Conservation (phyloP, 2,797 vertebrate species). For the Delichon dasypus region DNA sequence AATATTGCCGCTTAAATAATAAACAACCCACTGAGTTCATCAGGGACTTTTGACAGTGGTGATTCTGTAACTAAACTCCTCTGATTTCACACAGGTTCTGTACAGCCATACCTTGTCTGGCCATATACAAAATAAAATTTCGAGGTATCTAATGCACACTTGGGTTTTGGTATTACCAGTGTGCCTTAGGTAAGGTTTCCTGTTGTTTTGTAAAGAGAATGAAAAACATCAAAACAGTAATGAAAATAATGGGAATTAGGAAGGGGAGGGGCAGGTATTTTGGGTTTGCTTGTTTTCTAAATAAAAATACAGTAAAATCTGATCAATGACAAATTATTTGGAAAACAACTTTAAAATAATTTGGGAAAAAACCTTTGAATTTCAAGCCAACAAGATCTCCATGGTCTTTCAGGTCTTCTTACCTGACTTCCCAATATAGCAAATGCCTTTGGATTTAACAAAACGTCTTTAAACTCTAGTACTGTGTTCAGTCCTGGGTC, state of each 20-base stretch:
- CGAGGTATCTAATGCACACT: not conserved
- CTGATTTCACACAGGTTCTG: not conserved
- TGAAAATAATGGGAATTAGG: not conserved
- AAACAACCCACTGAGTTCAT: not conserved
- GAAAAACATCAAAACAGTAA: not conserved
- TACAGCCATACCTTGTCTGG: not conserved
- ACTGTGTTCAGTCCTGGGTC: not conserved
- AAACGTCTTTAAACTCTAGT: not conserved
- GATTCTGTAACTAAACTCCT: not conserved
- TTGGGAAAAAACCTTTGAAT: not conserved
- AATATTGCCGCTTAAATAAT: not conserved
- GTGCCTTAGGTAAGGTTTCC: not conserved
- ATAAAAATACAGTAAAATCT: not conserved
- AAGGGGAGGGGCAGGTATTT: fast-evolving
- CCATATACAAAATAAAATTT: not conserved
- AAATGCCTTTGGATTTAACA: not conserved
- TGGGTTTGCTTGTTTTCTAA: not conserved
- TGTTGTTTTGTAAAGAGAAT: not conserved
- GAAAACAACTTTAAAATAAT: not conserved
- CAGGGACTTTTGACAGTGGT: not conserved
- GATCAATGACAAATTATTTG: not conserved
- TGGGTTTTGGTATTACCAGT: not conserved
- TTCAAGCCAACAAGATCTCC: not conserved
- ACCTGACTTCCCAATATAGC: not conserved
- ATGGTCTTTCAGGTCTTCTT: not conserved